phyloP scores from a whole-genome alignment of 2,113 vertebrate species.

The Pluvianellus socialis region DNA sequence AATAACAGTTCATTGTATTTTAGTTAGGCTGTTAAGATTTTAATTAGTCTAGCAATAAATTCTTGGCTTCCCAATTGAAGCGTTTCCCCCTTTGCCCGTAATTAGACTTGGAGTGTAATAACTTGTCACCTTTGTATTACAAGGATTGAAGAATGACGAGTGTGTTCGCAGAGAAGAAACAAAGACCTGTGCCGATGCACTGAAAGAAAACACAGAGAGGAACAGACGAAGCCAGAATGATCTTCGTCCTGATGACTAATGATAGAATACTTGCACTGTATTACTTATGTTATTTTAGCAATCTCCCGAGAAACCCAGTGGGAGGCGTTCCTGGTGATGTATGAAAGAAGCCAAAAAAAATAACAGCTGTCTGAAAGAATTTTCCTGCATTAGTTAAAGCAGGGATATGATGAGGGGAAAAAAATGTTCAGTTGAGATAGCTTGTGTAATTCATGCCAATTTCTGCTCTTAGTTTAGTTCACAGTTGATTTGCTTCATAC shows the following conservation, averaged over 20 bases:
- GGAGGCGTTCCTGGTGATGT: conserved; percentile 13
- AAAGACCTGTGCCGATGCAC: neutral
- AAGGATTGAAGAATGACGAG: neutral
- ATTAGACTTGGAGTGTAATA: neutral
- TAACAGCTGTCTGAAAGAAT: conserved; percentile 19
- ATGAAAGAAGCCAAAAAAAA: conserved; percentile 16
- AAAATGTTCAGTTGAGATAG: neutral
- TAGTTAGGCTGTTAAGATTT: conserved; percentile 1
- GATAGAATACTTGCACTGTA: neutral
- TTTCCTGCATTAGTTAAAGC: neutral
- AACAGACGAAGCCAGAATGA: neutral
- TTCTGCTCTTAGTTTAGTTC: conserved; percentile 29
- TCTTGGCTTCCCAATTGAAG: neutral
- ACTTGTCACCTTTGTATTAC: neutral
- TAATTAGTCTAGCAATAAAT: conserved; percentile 2
- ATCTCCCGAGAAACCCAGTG: conserved; percentile 10
- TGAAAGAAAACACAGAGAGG: neutral
- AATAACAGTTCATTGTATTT: conserved; percentile 13
- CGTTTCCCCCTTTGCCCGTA: neutral
- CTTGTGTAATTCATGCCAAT: neutral
- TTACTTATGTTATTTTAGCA: conserved; percentile 22
- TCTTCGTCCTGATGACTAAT: neutral
- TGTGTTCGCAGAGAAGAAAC: neutral
- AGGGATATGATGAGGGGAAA: neutral
- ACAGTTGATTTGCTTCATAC: conserved; percentile 1